A percentile compares a stretch with the other conserved stretches of the same genome.
Conservation (phyloP, 1,140 invertebrate species). For the Meteorus sp. region DNA sequence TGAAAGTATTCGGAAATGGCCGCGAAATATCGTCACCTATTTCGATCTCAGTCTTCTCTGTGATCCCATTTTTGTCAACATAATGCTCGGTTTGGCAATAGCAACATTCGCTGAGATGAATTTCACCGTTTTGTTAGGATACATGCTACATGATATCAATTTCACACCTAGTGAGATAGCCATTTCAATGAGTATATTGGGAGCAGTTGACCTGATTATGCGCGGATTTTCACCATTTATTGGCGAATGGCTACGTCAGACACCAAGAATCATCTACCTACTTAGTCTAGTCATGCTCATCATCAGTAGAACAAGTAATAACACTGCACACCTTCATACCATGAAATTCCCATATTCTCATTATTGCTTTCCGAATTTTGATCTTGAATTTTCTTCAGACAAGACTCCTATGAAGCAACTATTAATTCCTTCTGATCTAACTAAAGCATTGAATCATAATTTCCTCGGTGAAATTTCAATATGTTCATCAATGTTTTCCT, state of each 20-base stretch:
- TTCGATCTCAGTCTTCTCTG: slow-evolving; percentile 63
- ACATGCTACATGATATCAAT: slow-evolving; percentile 65
- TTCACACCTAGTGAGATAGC: slow-evolving; percentile 63
- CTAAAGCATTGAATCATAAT: not conserved
- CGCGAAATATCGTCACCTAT: slow-evolving; percentile 52
- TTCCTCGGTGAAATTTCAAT: not conserved
- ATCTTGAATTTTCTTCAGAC: not conserved
- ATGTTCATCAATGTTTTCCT: not conserved
- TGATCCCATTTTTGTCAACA: slow-evolving; percentile 65
- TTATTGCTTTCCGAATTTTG: not conserved
- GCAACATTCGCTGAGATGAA: slow-evolving; percentile 71
- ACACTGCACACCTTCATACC: slow-evolving; percentile 17
- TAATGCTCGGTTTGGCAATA: slow-evolving; percentile 68
- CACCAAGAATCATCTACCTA: slow-evolving; percentile 70
- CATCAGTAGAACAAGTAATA: slow-evolving; percentile 67
- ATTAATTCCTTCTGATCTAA: not conserved
- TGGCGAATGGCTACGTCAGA: slow-evolving; percentile 65
- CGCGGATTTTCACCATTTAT: slow-evolving; percentile 65
- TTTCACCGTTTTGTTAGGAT: slow-evolving; percentile 67
- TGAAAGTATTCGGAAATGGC: slow-evolving; percentile 19
- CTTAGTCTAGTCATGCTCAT: slow-evolving; percentile 68
- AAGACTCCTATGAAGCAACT: too few species aligned
- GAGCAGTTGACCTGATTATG: slow-evolving; percentile 63
- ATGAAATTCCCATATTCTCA: not conserved
- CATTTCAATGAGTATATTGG: slow-evolving; percentile 63